phyloP scores from a whole-genome alignment of 2,797 vertebrate genomes.

The Smutsia gigantea region DNA sequence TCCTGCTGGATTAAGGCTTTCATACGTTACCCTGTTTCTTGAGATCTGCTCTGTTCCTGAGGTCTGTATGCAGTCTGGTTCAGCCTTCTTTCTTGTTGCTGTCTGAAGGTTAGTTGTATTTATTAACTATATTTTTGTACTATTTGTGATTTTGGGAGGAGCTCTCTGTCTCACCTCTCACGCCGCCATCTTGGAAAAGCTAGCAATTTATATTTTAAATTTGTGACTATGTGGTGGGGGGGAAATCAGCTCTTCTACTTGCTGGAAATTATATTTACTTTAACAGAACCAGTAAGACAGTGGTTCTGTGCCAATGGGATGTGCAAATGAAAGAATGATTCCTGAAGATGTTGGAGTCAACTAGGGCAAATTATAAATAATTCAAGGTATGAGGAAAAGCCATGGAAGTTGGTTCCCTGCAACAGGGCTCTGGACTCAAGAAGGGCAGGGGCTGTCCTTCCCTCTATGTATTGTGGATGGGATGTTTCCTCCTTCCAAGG shows the following conservation, averaged over 20 bases:
- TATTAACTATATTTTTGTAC: too few species aligned
- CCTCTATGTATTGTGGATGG: background rate
- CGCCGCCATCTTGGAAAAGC: too few species aligned
- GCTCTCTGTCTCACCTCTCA: too few species aligned
- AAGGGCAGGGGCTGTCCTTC: background rate
- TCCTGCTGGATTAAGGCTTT: too few species aligned
- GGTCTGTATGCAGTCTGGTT: too few species aligned
- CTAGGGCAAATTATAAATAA: conserved; percentile 3
- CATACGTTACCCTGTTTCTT: too few species aligned
- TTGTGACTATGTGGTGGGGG: background rate
- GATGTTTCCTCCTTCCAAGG: background rate
- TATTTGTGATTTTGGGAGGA: too few species aligned
- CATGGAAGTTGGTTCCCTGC: background rate
- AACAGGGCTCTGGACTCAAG: background rate
- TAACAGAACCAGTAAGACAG: background rate
- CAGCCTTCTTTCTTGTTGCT: too few species aligned
- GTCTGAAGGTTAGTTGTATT: too few species aligned
- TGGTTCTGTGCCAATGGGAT: background rate
- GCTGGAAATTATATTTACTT: conserved; percentile 10
- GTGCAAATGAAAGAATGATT: background rate
- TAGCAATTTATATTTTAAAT: conserved; percentile 27
- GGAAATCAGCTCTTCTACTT: background rate
- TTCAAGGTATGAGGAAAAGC: background rate
- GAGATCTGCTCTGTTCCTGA: too few species aligned
- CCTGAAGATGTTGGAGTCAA: background rate